Conservation (phyloP, 2,113 vertebrate genomes). For the Vombatus ursinus region DNA sequence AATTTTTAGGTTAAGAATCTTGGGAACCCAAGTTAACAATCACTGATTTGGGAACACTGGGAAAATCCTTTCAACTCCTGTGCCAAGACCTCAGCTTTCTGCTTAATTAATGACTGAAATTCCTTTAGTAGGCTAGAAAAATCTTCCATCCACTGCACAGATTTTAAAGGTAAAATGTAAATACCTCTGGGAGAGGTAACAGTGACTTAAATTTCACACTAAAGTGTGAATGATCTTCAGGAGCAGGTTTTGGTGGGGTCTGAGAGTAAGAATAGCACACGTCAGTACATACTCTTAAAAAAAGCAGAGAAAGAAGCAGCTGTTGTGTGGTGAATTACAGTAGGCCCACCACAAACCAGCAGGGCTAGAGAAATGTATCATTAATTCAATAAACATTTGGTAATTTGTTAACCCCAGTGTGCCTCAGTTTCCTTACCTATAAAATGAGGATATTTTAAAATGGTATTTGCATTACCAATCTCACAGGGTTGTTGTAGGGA, state of each 20-base stretch:
- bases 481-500: not conserved
- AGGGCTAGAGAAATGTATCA: not conserved
- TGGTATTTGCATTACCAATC: not conserved
- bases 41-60: not conserved
- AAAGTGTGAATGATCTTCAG: not conserved
- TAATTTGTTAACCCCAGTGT: not conserved
- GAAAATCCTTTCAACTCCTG: not conserved
- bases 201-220: not conserved
- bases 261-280: not conserved
- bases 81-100: not conserved
- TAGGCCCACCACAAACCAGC: not conserved
- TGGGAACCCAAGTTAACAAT: not conserved
- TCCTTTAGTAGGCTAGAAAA: not conserved
- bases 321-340: not conserved
- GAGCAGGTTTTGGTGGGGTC: not conserved
- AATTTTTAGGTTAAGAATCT: not conserved
- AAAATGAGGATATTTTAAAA: not conserved
- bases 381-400: not conserved
- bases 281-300: not conserved
- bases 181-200: not conserved
- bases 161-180: not conserved
- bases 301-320: not conserved
- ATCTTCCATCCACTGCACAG: not conserved
- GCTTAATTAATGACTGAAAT: not conserved
- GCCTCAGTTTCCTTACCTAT: not conserved